Evolutionary conservation across 1,140 invertebrate species (phyloP).

Genomic region (Ganaspis sp.): DNA sequence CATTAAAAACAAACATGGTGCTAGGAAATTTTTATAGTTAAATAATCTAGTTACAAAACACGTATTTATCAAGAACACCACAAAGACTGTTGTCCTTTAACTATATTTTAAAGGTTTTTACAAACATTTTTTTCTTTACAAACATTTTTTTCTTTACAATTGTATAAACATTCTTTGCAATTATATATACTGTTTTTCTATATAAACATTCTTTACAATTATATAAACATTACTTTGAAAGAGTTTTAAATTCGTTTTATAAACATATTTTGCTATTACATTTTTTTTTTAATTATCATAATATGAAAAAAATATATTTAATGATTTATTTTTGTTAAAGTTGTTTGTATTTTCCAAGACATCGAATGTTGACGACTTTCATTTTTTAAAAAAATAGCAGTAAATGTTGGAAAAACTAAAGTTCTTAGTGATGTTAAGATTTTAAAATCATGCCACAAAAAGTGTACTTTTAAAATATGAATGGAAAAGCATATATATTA

Average conservation of each 20-base stretch:
- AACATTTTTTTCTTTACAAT: neutral
- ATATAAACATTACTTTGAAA: neutral
- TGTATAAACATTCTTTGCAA: too few species aligned
- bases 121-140: neutral
- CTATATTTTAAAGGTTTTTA: neutral
- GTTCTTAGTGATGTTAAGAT: neutral
- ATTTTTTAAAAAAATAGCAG: neutral
- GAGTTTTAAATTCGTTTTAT: neutral
- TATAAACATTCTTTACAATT: too few species aligned
- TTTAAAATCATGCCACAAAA: neutral
- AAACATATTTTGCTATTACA: neutral
- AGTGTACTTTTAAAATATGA: slow-evolving; percentile 1
- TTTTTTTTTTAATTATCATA: neutral
- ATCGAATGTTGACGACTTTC: slow-evolving; percentile 6
- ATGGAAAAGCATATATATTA: neutral
- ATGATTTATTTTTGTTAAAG: neutral
- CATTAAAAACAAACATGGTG: neutral
- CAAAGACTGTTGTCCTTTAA: neutral
- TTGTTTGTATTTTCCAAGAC: neutral
- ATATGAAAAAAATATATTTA: too few species aligned
- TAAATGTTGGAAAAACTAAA: neutral
- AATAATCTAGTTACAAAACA: slow-evolving; percentile 11
- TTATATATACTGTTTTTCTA: too few species aligned
- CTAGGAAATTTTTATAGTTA: neutral
- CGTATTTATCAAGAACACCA: slow-evolving; percentile 16